Evolutionary conservation across 2,888 invertebrate genomes (phyloP).

Genomic region (Nyleta sp.): DNA sequence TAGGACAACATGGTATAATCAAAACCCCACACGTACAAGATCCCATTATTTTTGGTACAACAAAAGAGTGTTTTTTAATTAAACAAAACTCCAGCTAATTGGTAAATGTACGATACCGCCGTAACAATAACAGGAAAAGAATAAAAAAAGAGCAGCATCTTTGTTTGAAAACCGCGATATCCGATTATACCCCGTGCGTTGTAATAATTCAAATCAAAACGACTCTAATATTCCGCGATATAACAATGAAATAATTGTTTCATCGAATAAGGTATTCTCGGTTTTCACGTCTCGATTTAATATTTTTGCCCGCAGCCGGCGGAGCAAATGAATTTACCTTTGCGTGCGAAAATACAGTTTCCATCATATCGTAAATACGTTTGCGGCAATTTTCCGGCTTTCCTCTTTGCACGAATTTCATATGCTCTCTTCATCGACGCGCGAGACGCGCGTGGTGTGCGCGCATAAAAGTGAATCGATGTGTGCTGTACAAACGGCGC

Average conservation of each 20-base stretch:
- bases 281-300: constrained; percentile 35
- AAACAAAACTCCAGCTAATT: not conserved
- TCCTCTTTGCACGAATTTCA: constrained; percentile 44
- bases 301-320: constrained; percentile 31
- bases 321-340: constrained; percentile 45
- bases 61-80: not conserved
- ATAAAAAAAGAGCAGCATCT: not conserved
- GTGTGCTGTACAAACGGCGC: constrained; percentile 60
- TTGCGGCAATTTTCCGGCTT: constrained; percentile 51
- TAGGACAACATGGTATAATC: too few species aligned
- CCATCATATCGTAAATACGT: constrained; percentile 50
- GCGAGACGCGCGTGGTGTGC: constrained; percentile 22
- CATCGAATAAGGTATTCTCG: constrained; percentile 3
- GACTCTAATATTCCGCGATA: constrained; percentile 1
- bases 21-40: too few species aligned
- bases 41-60: not conserved
- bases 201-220: constrained; percentile 19
- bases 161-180: not conserved
- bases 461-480: constrained; percentile 63
- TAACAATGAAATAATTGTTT: constrained; percentile 41
- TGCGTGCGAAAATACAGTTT: constrained; percentile 52
- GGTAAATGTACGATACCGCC: not conserved
- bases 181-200: constrained; percentile 6
- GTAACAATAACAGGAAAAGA: not conserved
- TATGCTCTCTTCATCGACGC: constrained; percentile 52